Conservation (phyloP, 2,888 invertebrate genomes). For the Sipha maydis region DNA sequence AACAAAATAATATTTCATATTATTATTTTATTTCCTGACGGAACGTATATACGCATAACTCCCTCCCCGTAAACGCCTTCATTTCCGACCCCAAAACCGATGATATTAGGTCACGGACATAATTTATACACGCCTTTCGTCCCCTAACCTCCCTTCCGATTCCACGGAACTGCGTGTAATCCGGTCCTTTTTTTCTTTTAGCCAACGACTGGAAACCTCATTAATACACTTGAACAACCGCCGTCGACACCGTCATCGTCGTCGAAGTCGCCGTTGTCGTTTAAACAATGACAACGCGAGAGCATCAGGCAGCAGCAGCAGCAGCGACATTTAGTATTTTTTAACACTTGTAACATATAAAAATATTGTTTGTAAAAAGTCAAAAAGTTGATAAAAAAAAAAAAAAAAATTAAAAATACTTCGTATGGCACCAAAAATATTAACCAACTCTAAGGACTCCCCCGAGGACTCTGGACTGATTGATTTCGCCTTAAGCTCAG, state of each 20-base stretch:
- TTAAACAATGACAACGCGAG: not conserved
- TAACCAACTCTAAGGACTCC: not conserved
- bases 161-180: not conserved
- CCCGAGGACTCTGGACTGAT: conserved; percentile 4
- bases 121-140: not conserved
- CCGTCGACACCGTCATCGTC: not conserved
- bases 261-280: not conserved
- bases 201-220: conserved; percentile 91
- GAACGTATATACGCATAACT: not conserved
- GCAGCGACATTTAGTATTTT: too few relatives aligned
- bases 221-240: conserved; percentile 66
- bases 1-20: not conserved
- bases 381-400: too few relatives aligned
- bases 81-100: not conserved
- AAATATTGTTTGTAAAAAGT: too few relatives aligned
- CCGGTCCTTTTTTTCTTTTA: conserved; percentile 66
- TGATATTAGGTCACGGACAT: not conserved
- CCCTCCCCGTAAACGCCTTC: not conserved
- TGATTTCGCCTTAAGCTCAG: not conserved
- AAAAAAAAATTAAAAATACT: not conserved
- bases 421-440: not conserved
- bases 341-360: too few relatives aligned
- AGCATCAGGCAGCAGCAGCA: too few relatives aligned
- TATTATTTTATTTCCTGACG: not conserved
- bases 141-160: not conserved